Evolutionary conservation across 2,797 vertebrate genomes (phyloP).

Genomic region (Tauraco hartlaubi): DNA sequence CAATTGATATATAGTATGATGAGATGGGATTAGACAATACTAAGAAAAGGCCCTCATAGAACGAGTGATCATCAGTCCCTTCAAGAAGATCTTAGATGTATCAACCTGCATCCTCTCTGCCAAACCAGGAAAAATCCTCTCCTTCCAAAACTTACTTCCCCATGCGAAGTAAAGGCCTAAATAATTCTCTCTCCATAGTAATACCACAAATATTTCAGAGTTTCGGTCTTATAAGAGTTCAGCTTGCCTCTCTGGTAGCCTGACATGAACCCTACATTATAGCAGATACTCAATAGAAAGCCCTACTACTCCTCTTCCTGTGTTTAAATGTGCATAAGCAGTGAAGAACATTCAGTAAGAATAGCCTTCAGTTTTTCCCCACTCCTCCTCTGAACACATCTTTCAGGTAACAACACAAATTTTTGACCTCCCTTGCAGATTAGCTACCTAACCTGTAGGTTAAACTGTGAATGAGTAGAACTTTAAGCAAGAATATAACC

Average conservation of each 20-base stretch:
- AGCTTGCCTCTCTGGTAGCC: background rate
- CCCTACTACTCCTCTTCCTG: background rate
- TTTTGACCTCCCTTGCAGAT: background rate
- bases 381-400: background rate
- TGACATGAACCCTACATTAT: background rate
- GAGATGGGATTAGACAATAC: background rate
- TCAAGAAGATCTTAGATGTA: background rate
- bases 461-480: background rate
- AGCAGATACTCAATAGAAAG: background rate
- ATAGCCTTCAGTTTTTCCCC: background rate
- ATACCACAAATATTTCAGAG: background rate
- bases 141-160: background rate
- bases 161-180: background rate
- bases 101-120: background rate
- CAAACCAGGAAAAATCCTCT: background rate
- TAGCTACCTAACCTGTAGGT: background rate
- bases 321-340: background rate
- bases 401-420: background rate
- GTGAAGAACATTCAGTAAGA: background rate
- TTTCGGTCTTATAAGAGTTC: background rate
- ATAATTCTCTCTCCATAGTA: background rate
- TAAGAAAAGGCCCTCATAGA: background rate
- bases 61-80: background rate
- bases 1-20: background rate
- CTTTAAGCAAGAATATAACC: background rate